Conservation (phyloP, 2,113 vertebrate species). For the Gopherus flavomarginatus region DNA sequence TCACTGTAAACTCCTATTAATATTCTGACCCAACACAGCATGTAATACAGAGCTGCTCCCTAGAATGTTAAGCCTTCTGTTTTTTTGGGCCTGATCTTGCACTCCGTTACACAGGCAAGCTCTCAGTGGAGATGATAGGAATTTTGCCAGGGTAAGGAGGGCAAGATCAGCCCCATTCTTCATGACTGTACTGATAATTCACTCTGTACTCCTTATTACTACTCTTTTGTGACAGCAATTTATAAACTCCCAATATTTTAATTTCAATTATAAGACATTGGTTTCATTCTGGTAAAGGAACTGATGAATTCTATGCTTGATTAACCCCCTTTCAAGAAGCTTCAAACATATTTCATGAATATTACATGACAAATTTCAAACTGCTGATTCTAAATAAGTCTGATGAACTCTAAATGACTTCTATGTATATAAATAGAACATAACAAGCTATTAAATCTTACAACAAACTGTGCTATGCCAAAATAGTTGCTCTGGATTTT, state of each 20-base stretch:
- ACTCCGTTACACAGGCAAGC: neutral
- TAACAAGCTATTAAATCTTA: slow-evolving; percentile 82
- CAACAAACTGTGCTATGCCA: slow-evolving; percentile 75
- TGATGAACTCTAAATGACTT: slow-evolving; percentile 83
- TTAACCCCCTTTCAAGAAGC: neutral
- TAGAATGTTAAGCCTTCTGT: neutral
- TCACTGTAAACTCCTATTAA: neutral
- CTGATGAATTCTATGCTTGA: fast-evolving
- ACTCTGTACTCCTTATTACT: neutral
- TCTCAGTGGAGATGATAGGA: neutral
- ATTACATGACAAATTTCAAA: neutral
- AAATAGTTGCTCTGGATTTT: slow-evolving; percentile 70
- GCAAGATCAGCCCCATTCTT: neutral
- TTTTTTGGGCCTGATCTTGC: neutral
- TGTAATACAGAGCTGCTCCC: neutral
- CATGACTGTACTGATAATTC: neutral
- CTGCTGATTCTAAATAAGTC: slow-evolving; percentile 83
- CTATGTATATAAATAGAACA: slow-evolving; percentile 82
- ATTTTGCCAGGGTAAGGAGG: neutral
- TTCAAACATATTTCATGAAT: slow-evolving; percentile 12
- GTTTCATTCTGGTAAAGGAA: neutral
- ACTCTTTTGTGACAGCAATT: neutral
- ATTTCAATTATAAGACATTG: neutral
- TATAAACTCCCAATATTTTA: neutral
- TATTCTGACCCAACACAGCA: neutral